Percentiles rank a stretch among this genome's conserved stretches.
These are phyloP conservation scores for Machimus atricapillus DNA, from an alignment of 2,888 invertebrate genomes.

Conservation along the genomic window DNA sequence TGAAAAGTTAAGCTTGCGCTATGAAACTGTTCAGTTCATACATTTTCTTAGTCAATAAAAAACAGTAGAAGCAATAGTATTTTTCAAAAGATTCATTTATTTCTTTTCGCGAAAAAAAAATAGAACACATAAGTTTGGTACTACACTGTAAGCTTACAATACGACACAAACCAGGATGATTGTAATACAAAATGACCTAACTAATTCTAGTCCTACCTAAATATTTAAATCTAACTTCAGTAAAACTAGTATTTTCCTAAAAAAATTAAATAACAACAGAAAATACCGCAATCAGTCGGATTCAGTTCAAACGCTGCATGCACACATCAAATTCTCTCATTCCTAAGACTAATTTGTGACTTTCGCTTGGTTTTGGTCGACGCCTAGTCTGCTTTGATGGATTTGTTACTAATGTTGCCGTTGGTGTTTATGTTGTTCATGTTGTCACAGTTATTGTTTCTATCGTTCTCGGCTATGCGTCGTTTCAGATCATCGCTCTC, in stretches of 20 bases:
- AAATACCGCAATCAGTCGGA: background rate
- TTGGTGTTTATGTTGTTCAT: constrained; percentile 49
- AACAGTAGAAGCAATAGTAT: background rate
- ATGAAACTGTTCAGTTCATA: too few species aligned
- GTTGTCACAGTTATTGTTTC: constrained; percentile 34
- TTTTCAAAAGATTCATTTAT: background rate
- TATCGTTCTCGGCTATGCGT: constrained; percentile 56
- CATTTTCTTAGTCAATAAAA: too few species aligned
- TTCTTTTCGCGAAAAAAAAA: constrained; percentile 27
- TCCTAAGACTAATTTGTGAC: constrained; percentile 7
- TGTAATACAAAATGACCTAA: background rate
- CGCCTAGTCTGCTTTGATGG: constrained; percentile 1
- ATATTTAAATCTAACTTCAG: background rate
- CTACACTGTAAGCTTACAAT: constrained; percentile 16
- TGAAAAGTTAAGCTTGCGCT: too few species aligned
- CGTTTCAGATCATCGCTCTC: constrained; percentile 56
- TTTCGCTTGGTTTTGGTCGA: background rate
- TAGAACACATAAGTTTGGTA: background rate
- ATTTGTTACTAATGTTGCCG: constrained; percentile 1
- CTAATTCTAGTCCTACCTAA: background rate
- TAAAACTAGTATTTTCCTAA: constrained; percentile 5
- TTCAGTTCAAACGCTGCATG: background rate
- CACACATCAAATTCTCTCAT: background rate
- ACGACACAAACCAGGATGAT: background rate
- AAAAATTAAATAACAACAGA: constrained; percentile 20